Percentiles rank a stretch among this genome's conserved stretches.
Evolutionary conservation across 2,797 vertebrate species (phyloP).

Genomic region (Platyrinchus mystaceus): DNA sequence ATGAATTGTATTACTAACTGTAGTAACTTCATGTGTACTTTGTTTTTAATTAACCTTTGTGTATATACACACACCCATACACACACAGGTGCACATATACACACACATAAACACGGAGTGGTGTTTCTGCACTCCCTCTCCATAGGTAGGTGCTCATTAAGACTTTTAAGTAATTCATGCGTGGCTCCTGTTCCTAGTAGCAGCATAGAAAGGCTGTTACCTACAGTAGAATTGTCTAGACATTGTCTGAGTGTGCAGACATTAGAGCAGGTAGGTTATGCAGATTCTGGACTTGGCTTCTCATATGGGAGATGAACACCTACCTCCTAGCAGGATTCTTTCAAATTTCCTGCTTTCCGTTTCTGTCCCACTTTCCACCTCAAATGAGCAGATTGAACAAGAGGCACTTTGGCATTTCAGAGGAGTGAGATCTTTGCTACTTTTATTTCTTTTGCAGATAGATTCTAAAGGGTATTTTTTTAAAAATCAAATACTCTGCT

Average conservation of each 20-base stretch:
- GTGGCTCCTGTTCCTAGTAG: neutral
- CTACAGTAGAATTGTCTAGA: neutral
- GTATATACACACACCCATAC: accelerated
- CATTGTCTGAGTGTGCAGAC: neutral
- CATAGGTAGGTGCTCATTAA: neutral
- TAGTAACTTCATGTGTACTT: neutral
- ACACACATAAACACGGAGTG: neutral
- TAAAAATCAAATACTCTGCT: neutral
- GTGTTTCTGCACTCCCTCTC: neutral
- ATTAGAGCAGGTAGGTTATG: neutral
- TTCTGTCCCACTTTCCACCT: neutral
- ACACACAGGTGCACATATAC: accelerated
- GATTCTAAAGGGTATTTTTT: neutral
- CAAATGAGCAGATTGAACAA: neutral
- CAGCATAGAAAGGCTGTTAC: neutral
- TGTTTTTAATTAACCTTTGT: neutral
- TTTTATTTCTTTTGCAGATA: neutral
- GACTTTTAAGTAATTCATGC: neutral
- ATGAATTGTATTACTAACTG: neutral
- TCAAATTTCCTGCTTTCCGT: neutral
- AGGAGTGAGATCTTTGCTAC: neutral
- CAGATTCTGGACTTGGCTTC: neutral
- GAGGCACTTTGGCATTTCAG: neutral
- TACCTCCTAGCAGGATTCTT: neutral
- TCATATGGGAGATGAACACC: neutral